These are phyloP conservation scores for Agrochola circellaris DNA, from an alignment of 2,888 invertebrate genomes.

Conservation along the genomic window DNA sequence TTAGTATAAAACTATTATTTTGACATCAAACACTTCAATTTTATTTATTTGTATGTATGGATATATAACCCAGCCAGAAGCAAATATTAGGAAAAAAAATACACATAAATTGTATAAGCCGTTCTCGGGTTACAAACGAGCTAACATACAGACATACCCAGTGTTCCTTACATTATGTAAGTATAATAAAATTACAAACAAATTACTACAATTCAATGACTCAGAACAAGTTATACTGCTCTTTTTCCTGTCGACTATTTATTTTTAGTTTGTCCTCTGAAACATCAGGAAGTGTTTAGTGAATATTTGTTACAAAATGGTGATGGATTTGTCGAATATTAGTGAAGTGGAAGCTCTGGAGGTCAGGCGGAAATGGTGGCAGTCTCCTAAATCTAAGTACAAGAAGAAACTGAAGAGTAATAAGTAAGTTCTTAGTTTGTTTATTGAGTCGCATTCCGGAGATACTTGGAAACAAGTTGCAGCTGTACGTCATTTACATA, in stretches of 20 bases:
- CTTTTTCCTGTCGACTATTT: constrained; percentile 58
- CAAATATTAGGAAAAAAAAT: not conserved
- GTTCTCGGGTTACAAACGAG: not conserved
- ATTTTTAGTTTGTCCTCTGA: constrained; percentile 59
- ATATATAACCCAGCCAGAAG: no score
- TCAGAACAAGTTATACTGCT: constrained; percentile 37
- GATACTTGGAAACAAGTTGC: not conserved
- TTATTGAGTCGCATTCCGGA: not conserved
- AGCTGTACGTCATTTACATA: not conserved
- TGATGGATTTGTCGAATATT: constrained; percentile 76
- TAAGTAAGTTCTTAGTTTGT: constrained; percentile 69
- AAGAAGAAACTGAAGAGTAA: constrained; percentile 72
- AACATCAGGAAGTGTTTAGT: constrained; percentile 43
- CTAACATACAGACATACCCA: not conserved
- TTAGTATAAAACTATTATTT: no score
- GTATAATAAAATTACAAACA: constrained; percentile 7
- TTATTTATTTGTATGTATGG: no score
- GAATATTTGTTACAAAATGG: constrained; percentile 42
- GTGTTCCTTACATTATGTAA: not conserved
- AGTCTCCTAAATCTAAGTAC: constrained; percentile 79
- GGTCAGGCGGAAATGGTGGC: constrained; percentile 83
- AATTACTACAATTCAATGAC: constrained; percentile 27
- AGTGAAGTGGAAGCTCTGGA: constrained; percentile 79
- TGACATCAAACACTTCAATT: no score
- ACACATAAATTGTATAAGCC: not conserved